These are phyloP conservation scores for Tridacna crocea DNA, from an alignment of 2,888 invertebrate genomes.

Conservation along the genomic window DNA sequence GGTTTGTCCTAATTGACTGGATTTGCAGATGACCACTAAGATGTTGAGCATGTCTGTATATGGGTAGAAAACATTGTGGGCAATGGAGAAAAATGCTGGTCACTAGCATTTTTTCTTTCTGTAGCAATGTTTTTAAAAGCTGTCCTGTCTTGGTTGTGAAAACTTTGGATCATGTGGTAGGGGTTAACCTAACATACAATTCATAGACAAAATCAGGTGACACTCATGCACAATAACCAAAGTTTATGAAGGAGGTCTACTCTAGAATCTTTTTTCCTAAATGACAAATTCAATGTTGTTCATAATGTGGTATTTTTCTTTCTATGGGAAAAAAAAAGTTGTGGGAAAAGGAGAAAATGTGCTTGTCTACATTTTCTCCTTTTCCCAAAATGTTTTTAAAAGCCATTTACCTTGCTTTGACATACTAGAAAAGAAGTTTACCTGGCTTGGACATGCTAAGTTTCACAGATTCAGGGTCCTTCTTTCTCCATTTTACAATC, in stretches of 20 bases:
- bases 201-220: too few relatives aligned
- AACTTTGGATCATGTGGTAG: background rate
- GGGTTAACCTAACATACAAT: background rate
- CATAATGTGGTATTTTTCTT: too few relatives aligned
- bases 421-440: conserved; percentile 79
- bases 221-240: too few relatives aligned
- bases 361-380: too few relatives aligned
- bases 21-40: background rate
- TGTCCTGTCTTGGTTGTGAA: background rate
- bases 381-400: too few relatives aligned
- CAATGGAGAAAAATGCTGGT: background rate
- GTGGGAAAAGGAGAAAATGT: too few relatives aligned
- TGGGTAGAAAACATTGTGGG: conserved; percentile 5
- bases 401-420: too few relatives aligned
- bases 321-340: too few relatives aligned
- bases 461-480: conserved; percentile 95
- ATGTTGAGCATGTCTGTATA: too few relatives aligned
- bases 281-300: too few relatives aligned
- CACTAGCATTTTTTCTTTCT: background rate
- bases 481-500: conserved; percentile 98
- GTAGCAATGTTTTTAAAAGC: background rate
- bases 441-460: conserved; percentile 97
- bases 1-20: background rate
- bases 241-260: too few relatives aligned
- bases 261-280: too few relatives aligned